Conservation (phyloP, 2,113 vertebrate species). For the Nerophis ophidion region DNA sequence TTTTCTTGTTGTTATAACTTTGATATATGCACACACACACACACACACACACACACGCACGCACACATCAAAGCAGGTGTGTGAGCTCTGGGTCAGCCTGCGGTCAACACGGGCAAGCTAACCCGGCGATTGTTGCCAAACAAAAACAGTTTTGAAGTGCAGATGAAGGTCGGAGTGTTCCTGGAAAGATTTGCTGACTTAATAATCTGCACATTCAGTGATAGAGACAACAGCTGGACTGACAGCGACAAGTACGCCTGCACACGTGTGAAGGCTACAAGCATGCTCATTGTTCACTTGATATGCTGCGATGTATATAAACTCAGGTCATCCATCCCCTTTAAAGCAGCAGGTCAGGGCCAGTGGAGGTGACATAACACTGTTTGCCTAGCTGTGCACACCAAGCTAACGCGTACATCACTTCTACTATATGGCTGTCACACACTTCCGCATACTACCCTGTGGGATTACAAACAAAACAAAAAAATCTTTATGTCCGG, state of each 20-base stretch:
- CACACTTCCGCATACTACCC: too few relatives aligned
- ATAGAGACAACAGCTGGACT: conserved; percentile 1
- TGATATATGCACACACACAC: conserved; percentile 25
- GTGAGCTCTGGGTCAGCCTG: neutral
- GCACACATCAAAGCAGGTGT: conserved; percentile 22
- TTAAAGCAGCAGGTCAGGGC: conserved; percentile 8
- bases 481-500: neutral
- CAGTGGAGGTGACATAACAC: conserved; percentile 8
- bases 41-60: too few relatives aligned
- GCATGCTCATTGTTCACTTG: neutral
- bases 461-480: too few relatives aligned
- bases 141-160: conserved; percentile 9
- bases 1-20: conserved; percentile 7
- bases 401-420: too few relatives aligned
- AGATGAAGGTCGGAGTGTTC: conserved; percentile 25
- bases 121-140: conserved; percentile 16
- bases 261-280: neutral
- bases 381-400: too few relatives aligned
- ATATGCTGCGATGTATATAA: neutral
- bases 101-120: neutral
- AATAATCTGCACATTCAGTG: conserved; percentile 35
- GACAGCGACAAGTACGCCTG: too few relatives aligned
- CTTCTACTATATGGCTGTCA: too few relatives aligned
- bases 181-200: conserved; percentile 35
- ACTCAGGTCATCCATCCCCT: neutral